phyloP scores from a whole-genome alignment of 2,113 vertebrate species.

The human (Homo sapiens) region GRCh38 chr1:223339001-223339500 shows the following conservation, averaged over 20 bases:
- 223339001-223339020: neutral
- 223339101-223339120: fast-evolving
- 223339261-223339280: neutral
- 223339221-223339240: conserved; percentile 29
- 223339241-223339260: neutral
- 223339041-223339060: neutral
- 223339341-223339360: neutral
- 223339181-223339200: neutral
- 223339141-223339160: neutral
- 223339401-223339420: neutral
- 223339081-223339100: too few species aligned
- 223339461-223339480: too few species aligned
- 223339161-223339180: neutral
- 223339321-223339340: neutral
- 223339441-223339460: too few species aligned
- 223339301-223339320: neutral
- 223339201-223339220: neutral
- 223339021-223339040: neutral
- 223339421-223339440: neutral
- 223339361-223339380: too few species aligned
- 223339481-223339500: fast-evolving
- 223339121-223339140: neutral
- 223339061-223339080: neutral
- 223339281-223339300: neutral
- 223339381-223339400: neutral